Base-by-base conservation (phyloP, 2,888 invertebrate genomes). In the Hemistola chrysoprasaria region DNA sequence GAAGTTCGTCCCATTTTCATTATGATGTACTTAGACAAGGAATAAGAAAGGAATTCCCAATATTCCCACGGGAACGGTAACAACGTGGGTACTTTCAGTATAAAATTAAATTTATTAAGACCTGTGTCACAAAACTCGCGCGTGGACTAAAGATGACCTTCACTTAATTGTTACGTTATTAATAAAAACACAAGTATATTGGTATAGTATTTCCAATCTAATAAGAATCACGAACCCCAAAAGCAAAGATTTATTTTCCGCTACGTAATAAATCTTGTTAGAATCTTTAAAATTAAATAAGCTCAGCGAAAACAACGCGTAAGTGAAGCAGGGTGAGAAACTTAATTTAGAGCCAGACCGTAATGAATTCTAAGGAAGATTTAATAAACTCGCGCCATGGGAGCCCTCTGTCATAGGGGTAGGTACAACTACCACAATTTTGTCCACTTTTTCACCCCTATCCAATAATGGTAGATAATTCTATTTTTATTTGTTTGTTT, bases 321-420 rank as follows among this genome's bases (percentile, higher is more conserved):
- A 68, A 70, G 68, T 65, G 53, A 64, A 55, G 55, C 56, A 59
- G 68, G 72, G 75, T 65, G 73, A 62, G 57, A 74, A 78, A 78
- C 72, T 79, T 77, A 79, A 80, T 81, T 79, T 76, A 70, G 70
- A 58, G 61, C 67, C 70, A 56, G 55, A 58, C 54, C 60, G 62
- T 79, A 80, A 79, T 80, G 78, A 77, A 79, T 79, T 78, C 72
- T 69, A 62, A 71, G 69, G 65, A 71, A 72, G 71, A 73, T 74
- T 79, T 78, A 80, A 78, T 79, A 79, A 78, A 71, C 64, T 58
- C 57, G 54, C 59, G 47, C 64, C 54, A 58, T 54, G 50, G 58
- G 60, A 54, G 56, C 61, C 62, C 64, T 61, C 47, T 57, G 47
- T 54, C 62, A 59, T 65, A 61, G 63, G 61, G 60, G 62, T 56